A percentile compares a stretch with the other conserved stretches of the same genome.
phyloP scores from a whole-genome alignment of 2,113 vertebrate species.

The Phylloscopus trochiloides region DNA sequence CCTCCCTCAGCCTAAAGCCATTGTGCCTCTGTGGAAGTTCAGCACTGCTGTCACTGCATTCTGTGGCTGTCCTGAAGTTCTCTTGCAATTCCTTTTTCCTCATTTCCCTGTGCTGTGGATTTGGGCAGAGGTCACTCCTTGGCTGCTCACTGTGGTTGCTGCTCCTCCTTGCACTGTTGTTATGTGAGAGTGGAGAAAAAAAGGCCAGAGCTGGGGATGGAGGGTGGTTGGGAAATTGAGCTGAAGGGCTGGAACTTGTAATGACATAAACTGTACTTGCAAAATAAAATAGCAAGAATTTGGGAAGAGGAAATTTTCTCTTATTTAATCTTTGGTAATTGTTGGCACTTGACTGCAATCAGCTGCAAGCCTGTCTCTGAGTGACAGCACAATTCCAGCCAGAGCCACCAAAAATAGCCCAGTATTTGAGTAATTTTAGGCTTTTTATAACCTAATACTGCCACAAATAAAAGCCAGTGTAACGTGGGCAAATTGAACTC shows the following conservation, averaged over 20 bases:
- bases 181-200: not conserved
- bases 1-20: not conserved
- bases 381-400: not conserved
- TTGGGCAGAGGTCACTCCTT: not conserved
- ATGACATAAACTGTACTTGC: not conserved
- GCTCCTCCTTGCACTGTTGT: not conserved
- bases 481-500: not conserved
- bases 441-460: not conserved
- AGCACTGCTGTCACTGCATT: fast-evolving
- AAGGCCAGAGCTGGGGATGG: not conserved
- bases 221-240: not conserved
- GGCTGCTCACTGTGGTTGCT: not conserved
- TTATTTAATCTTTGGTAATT: conserved; percentile 25
- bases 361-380: not conserved
- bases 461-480: not conserved
- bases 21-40: not conserved
- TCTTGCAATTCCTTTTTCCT: not conserved
- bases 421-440: not conserved
- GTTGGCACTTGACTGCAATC: not conserved
- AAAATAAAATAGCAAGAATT: not conserved
- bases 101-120: not conserved
- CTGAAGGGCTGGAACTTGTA: not conserved
- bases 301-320: not conserved
- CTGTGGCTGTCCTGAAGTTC: not conserved
- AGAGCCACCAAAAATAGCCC: conserved; percentile 6